Conservation (phyloP, 2,113 vertebrate species). For the Melierax canorus region DNA sequence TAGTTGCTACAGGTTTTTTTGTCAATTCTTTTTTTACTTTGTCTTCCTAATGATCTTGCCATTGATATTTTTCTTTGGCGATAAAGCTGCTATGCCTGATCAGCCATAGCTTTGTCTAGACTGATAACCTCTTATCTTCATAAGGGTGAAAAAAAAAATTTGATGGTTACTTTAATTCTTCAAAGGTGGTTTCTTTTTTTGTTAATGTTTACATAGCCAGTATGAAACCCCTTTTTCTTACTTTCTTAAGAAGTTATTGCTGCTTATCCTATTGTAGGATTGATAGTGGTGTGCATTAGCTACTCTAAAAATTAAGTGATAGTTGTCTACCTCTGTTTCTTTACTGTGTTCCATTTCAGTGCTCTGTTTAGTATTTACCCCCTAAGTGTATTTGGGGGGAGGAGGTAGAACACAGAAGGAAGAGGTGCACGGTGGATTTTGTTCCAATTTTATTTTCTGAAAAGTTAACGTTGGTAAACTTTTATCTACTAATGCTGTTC, state of each 20-base stretch:
- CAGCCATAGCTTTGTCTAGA: neutral
- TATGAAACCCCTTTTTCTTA: neutral
- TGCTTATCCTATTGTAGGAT: neutral
- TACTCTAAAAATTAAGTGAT: neutral
- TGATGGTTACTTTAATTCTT: neutral
- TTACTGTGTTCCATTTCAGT: neutral
- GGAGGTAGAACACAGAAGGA: no score
- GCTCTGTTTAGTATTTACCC: neutral
- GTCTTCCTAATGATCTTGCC: neutral
- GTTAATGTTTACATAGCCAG: neutral
- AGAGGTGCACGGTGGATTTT: neutral
- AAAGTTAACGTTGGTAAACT: neutral
- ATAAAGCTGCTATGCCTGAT: neutral
- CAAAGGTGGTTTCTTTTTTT: neutral
- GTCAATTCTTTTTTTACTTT: accelerated
- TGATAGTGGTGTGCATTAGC: neutral
- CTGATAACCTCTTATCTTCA: neutral
- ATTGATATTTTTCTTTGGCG: neutral
- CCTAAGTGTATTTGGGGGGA: accelerated
- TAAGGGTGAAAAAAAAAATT: neutral
- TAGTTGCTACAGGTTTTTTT: neutral
- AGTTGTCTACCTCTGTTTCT: neutral
- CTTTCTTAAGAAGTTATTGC: neutral
- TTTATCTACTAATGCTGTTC: neutral
- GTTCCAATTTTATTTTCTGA: neutral